Base-by-base conservation (phyloP, 64 coral and sea anemone genomes). In the Actinia equina region DNA sequence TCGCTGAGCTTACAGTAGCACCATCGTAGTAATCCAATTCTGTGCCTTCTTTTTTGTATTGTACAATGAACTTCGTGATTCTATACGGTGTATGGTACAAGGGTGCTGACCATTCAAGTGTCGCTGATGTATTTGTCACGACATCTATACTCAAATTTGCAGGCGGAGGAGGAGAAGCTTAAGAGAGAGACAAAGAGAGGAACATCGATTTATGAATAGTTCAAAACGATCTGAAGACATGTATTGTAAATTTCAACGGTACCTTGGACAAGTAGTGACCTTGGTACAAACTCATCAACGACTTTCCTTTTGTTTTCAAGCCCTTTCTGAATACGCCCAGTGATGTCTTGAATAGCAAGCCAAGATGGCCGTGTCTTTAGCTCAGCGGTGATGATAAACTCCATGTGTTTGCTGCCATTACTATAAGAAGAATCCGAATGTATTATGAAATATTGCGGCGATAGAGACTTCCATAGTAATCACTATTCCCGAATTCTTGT, bases 161-260 rank as follows among this genome's bases (percentile, higher is more conserved):
- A 42, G 83, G 83, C 19, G 83, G 54, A 9, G 83, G 83, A 18
- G 83, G 83, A 16, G 83, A 19, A 63, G 91, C 94, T 95, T 22
- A 77, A 52, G 3, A 15, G 26, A 74, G 10, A 37, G 12, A 74
- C 4, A 65, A 4, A 23, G 4, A 13, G 30, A 37, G 30, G 30
- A 37, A 57, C 7, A 57, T 57, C 13, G 2, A 57, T 65, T 65
- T 1, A 23, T 60, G 18, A 17, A 65, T 7, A n/a, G 19, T 1
- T n/a, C 62, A 5, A 10, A 65, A 65, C 4, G 11, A 16, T 12
- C 6, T 1, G 2, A 12, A 14, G 7, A 0, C 15, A 14, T 57
- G 55, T 6, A 22, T 23, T 20, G n/a, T n/a, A 2, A 65, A 6
- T 65, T 65, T 74, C 23, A 2, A 30, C 37, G 9, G 4, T 74